These are phyloP conservation scores for Heteronetta atricapilla DNA, from an alignment of 2,113 vertebrate genomes.

Conservation along the genomic window DNA sequence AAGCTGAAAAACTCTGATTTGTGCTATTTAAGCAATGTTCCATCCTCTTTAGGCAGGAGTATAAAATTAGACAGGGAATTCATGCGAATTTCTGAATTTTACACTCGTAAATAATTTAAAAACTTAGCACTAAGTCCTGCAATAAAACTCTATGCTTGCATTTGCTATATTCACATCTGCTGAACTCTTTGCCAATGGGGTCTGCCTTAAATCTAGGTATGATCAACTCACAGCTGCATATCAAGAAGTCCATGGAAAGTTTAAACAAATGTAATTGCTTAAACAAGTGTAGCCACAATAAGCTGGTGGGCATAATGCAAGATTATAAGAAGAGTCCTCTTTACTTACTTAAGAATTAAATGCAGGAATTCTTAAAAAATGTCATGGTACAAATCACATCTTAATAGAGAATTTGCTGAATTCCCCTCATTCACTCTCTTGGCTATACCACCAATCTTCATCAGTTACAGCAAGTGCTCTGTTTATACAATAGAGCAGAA, in stretches of 20 bases:
- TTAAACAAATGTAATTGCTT: slow-evolving; percentile 34
- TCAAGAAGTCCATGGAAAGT: slow-evolving; percentile 17
- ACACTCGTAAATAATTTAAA: slow-evolving; percentile 46
- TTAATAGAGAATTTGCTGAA: slow-evolving; percentile 52
- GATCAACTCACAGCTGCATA: neutral
- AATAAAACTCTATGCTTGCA: neutral
- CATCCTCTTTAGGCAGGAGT: slow-evolving; percentile 21
- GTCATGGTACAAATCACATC: slow-evolving; percentile 39
- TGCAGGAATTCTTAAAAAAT: neutral
- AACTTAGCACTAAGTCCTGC: neutral
- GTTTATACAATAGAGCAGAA: slow-evolving; percentile 45
- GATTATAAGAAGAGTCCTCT: neutral
- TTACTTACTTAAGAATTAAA: slow-evolving; percentile 39
- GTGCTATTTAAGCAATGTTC: slow-evolving; percentile 14
- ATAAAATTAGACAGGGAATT: slow-evolving; percentile 50
- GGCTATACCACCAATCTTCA: neutral
- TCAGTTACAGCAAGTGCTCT: slow-evolving; percentile 42
- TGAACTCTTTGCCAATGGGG: neutral
- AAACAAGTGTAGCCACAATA: slow-evolving; percentile 5
- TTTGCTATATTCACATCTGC: neutral
- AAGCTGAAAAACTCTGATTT: slow-evolving; percentile 36
- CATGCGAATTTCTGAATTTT: slow-evolving; percentile 42
- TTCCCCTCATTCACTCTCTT: neutral
- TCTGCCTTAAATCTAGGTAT: neutral
- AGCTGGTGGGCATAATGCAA: slow-evolving; percentile 2